Percentiles rank a stretch among this genome's conserved stretches.
Evolutionary conservation across 2,888 invertebrate genomes (phyloP).

Genomic region (Ashinkailepas kermadecensis): DNA sequence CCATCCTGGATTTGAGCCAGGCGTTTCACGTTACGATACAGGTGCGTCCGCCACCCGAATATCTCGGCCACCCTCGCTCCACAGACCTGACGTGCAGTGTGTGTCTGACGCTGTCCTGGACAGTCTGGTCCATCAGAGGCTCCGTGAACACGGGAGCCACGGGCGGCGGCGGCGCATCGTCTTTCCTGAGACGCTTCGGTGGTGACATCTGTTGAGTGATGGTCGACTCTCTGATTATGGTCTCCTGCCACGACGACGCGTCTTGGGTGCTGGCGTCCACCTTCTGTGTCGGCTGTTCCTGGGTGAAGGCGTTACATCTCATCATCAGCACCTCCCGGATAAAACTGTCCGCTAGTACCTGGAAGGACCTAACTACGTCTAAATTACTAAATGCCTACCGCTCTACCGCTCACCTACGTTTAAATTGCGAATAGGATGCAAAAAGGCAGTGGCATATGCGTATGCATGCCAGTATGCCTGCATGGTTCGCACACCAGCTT

Average conservation of each 20-base stretch:
- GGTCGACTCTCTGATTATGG: slow-evolving; percentile 9
- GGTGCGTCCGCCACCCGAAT: too few species aligned
- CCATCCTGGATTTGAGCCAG: too few species aligned
- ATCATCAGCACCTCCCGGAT: slow-evolving; percentile 29
- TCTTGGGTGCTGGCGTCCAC: slow-evolving; percentile 24
- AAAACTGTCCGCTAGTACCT: slow-evolving; percentile 33
- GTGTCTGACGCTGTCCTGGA: slow-evolving; percentile 57
- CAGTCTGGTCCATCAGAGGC: slow-evolving; percentile 54
- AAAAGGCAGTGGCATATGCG: too few species aligned
- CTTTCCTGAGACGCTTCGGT: slow-evolving; percentile 29
- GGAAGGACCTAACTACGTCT: not conserved
- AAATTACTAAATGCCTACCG: too few species aligned
- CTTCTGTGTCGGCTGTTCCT: not conserved
- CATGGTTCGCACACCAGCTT: too few species aligned
- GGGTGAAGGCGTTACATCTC: not conserved
- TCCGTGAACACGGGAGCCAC: slow-evolving; percentile 51
- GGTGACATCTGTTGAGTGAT: slow-evolving; percentile 27
- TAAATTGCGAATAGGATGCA: too few species aligned
- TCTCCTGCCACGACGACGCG: slow-evolving; percentile 40
- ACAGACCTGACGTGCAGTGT: slow-evolving; percentile 41
- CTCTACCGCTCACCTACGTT: too few species aligned
- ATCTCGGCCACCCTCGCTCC: too few species aligned
- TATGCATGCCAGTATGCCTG: too few species aligned
- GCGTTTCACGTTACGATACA: too few species aligned
- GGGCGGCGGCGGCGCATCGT: slow-evolving; percentile 31